Evolutionary conservation across 2,113 vertebrate genomes (phyloP), one percentile per base, ranked within the genome.

Genomic region (Paratilapia polleni): DNA sequence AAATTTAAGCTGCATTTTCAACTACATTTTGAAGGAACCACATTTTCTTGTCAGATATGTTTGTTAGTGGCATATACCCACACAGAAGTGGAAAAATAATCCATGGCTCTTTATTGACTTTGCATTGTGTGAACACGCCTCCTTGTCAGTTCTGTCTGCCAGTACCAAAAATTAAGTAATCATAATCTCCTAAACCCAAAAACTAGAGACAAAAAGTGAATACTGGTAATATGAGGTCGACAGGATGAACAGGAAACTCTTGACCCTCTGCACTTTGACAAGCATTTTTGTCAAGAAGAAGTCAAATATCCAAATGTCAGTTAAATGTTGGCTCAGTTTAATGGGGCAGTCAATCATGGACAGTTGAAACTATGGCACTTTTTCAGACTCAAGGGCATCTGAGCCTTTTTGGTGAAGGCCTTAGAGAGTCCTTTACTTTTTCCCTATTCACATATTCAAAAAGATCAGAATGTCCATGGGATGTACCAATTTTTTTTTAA

Each of bases 101-200:
- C 2, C 28, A 70, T 24, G 5, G 11, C 26, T 70, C 24, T 3
- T 52, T 12, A 0, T 49, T 24, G 41, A 0, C 47, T 49, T 8
- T 22, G n/a, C 5, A 70, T 49, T 6, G 24, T 49, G 26, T 9
- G 19, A 15, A 20, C 19, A 54, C 20, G 24, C 41, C 22, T 49
- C 15, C 19, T 70, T 49, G 26, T 28, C 41, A 7, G 4, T 22
- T 8, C 43, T 49, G 41, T 0, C 24, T 49, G 19, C 17, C 28
- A 70, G 63, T 10, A 17, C 15, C 12, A 28, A 31, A 28, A 70
- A 52, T 70, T 5, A 20, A 49, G 38, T 47, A 0, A 47, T 70
- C 43, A 8, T 19, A 70, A 28, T 28, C 41, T 70, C 11, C 64
- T 5, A 70, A 70, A 28, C 12, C 7, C 28, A 70, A 70, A 41